Evolutionary conservation across 2,888 invertebrate species (phyloP), one percentile per base, ranked within the genome.

Genomic region (Yponomeuta malinellus): DNA sequence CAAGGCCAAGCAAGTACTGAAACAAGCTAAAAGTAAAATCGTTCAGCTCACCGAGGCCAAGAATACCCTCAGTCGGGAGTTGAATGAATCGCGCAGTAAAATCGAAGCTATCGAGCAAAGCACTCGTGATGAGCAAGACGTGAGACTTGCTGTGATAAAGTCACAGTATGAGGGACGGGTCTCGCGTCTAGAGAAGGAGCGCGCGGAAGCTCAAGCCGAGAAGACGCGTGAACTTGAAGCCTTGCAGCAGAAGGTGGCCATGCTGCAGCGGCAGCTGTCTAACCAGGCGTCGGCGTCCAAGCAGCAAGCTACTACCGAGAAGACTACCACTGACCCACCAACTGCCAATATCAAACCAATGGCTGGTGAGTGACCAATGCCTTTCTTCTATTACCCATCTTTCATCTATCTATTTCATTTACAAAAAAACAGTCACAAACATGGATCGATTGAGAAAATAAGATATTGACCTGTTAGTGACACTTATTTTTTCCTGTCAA

Each of bases 271-370:
- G 12, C 96, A 95, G 79, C 93, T 96, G 74, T 94, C 95, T 5
- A 94, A 93, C 68, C 96, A 96, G 80, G 93, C 96, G 31, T 94
- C 95, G 64, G 94, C 94, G 2, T 94, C 95, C 77, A 94, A 96
- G 74, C 93, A 94, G 77, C 88, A 94, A 79, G 86, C 93, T 73
- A 80, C 86, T 2, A 78, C 86, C 10, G 94, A 94, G 70, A 94
- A 94, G 79, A 86, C 92, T 2, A 92, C 92, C 12, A 91, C 92
- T 3, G 94, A 94, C 59, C 93, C 94, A 12, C 94, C 94, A 0
- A 98, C 98, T 0, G 98, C 98, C 6, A 98, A 98, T 82, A 98
- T 98, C 66, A 97, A 97, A 84, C 98, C 98, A 0, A 97, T 98
- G 96, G 96, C 98, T 3, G 97, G 97, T 77, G 93, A 84, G 88